These are phyloP conservation scores for Trisateles emortualis DNA, from an alignment of 2,888 invertebrate species.

Conservation along the genomic window DNA sequence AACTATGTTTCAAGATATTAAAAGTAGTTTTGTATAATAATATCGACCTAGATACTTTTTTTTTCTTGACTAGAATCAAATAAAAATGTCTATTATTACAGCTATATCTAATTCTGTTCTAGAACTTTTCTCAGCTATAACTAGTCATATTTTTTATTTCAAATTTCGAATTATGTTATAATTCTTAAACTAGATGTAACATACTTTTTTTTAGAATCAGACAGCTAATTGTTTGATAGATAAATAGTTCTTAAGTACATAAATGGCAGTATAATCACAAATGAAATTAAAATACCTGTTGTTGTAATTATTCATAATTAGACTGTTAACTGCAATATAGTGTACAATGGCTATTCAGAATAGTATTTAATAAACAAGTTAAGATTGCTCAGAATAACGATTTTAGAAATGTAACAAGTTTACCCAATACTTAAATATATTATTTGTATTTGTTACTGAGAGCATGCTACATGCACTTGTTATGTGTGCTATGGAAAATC, in stretches of 20 bases:
- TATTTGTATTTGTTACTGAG: background rate
- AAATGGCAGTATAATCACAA: slow-evolving; percentile 23
- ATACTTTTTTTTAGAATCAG: background rate
- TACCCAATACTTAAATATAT: background rate
- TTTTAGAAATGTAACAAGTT: slow-evolving; percentile 14
- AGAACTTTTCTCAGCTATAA: slow-evolving; percentile 15
- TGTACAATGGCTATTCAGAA: slow-evolving; percentile 21
- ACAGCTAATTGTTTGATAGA: slow-evolving; percentile 23
- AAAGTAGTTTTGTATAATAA: too few species aligned
- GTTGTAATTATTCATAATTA: slow-evolving; percentile 12
- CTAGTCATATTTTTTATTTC: slow-evolving; percentile 32
- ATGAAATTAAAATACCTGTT: slow-evolving; percentile 9
- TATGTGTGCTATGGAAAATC: background rate
- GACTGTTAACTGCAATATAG: slow-evolving; percentile 23
- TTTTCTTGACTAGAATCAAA: too few species aligned
- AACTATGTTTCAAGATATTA: too few species aligned
- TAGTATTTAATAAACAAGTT: slow-evolving; percentile 11
- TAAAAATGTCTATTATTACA: too few species aligned
- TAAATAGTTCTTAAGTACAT: slow-evolving; percentile 21
- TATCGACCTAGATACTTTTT: too few species aligned
- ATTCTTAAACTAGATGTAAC: background rate
- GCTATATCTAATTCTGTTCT: background rate
- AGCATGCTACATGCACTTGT: background rate
- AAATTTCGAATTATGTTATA: slow-evolving; percentile 1
- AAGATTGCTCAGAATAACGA: slow-evolving; percentile 25